phyloP scores from a whole-genome alignment of 2,888 invertebrate genomes.

The Sicus ferrugineus region DNA sequence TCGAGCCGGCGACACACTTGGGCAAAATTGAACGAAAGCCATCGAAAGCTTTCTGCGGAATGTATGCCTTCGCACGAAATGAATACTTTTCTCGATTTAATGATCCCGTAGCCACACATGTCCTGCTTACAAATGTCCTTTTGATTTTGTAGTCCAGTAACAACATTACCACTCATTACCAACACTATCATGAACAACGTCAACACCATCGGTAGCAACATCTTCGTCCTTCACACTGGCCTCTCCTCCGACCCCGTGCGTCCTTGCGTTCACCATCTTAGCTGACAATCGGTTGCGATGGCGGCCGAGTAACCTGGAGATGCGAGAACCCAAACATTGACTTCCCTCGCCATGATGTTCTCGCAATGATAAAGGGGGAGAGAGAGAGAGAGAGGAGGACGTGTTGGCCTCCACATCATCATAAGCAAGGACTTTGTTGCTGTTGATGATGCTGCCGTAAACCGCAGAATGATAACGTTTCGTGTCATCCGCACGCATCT shows the following conservation, averaged over 20 bases:
- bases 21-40: too few relatives aligned
- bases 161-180: neutral
- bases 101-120: slow-evolving; percentile 20
- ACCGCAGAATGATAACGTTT: slow-evolving; percentile 49
- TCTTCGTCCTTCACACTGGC: neutral
- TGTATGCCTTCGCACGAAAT: neutral
- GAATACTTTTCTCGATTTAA: slow-evolving; percentile 6
- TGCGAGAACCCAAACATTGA: too few relatives aligned
- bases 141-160: slow-evolving; percentile 24
- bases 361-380: too few relatives aligned
- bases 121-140: slow-evolving; percentile 34
- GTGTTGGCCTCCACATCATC: slow-evolving; percentile 52
- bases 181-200: neutral
- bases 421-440: slow-evolving; percentile 45
- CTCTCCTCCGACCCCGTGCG: neutral
- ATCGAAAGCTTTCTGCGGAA: neutral
- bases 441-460: slow-evolving; percentile 40
- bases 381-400: too few relatives aligned
- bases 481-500: neutral
- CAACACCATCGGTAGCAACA: neutral
- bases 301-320: slow-evolving; percentile 7
- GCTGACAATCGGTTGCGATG: slow-evolving; percentile 20
- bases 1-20: too few relatives aligned
- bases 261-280: neutral
- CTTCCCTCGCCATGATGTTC: too few relatives aligned